phyloP scores from a whole-genome alignment of 2,888 invertebrate genomes.

The Andrena dorsata region DNA sequence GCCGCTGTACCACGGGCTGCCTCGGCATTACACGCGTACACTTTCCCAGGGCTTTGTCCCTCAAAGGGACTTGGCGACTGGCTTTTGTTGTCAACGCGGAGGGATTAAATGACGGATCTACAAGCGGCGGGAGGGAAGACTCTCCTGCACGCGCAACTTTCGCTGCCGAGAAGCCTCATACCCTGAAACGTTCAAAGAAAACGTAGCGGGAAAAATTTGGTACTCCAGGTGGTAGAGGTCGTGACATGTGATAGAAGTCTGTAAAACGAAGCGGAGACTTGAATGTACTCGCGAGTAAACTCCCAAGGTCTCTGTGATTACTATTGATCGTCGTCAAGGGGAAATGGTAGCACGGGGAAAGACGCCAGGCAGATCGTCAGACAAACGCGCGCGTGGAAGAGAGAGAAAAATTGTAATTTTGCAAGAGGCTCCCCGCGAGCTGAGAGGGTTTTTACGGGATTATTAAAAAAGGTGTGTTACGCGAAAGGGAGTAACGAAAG shows the following conservation, averaged over 20 bases:
- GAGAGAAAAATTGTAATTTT: conserved; percentile 67
- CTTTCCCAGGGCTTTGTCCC: conserved; percentile 28
- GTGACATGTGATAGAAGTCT: no score
- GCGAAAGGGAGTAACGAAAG: conserved; percentile 55
- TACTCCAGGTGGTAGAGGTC: no score
- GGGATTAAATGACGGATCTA: conserved; percentile 16
- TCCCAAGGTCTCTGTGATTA: neutral
- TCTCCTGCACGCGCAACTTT: neutral
- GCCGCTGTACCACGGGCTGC: neutral
- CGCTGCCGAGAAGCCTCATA: no score
- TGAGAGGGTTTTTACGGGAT: conserved; percentile 67
- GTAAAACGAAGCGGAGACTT: no score
- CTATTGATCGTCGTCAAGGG: conserved; percentile 8
- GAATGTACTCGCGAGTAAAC: no score
- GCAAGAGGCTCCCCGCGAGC: conserved; percentile 59
- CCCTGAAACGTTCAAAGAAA: no score
- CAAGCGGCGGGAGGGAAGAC: conserved; percentile 1
- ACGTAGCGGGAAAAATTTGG: no score
- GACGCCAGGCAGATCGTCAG: conserved; percentile 62
- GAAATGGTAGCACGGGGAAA: neutral
- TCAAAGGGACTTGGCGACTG: conserved; percentile 16
- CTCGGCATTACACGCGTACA: conserved; percentile 6
- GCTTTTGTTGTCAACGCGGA: conserved; percentile 14
- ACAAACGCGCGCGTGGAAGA: conserved; percentile 41
- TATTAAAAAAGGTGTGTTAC: conserved; percentile 64